These are phyloP conservation scores for Holothuria glaberrima DNA, from an alignment of 35 echinoderm and acorn worm species.

Conservation along the genomic window DNA sequence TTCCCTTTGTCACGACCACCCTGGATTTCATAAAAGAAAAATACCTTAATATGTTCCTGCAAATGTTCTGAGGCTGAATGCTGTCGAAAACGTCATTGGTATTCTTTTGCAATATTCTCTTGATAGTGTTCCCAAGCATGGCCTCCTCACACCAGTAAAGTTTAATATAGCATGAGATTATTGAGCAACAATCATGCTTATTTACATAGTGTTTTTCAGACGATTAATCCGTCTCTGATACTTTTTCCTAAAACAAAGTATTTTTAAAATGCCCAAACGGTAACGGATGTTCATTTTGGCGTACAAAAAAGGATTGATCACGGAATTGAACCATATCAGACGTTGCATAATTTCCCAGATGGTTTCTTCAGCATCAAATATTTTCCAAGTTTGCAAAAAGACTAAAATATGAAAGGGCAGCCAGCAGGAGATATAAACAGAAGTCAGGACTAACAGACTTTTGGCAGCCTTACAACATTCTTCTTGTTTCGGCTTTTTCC, in stretches of 20 bases:
- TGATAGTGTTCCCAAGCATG: too few relatives aligned
- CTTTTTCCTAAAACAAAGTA: conserved; percentile 5
- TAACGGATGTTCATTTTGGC: conserved; percentile 42
- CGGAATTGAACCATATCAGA: conserved; percentile 34
- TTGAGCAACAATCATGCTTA: not conserved
- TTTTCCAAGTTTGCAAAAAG: not conserved
- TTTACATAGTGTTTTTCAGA: not conserved
- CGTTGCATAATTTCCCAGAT: conserved; percentile 28
- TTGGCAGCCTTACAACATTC: not conserved
- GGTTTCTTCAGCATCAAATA: not conserved
- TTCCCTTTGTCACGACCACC: too few relatives aligned
- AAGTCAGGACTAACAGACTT: conserved; percentile 10
- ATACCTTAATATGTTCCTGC: too few relatives aligned
- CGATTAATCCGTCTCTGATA: conserved; percentile 27
- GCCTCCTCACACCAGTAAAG: too few relatives aligned
- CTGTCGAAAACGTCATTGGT: too few relatives aligned
- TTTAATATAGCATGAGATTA: too few relatives aligned
- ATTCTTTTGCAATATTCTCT: too few relatives aligned
- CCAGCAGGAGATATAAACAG: not conserved
- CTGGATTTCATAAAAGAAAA: too few relatives aligned
- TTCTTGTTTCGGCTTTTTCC: too few relatives aligned
- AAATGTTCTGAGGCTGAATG: too few relatives aligned
- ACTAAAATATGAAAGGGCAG: conserved; percentile 29
- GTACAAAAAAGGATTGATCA: conserved; percentile 43
- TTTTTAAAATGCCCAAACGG: conserved; percentile 29